Conservation (phyloP, 1,140 invertebrate genomes). For the Aphis craccivora region DNA sequence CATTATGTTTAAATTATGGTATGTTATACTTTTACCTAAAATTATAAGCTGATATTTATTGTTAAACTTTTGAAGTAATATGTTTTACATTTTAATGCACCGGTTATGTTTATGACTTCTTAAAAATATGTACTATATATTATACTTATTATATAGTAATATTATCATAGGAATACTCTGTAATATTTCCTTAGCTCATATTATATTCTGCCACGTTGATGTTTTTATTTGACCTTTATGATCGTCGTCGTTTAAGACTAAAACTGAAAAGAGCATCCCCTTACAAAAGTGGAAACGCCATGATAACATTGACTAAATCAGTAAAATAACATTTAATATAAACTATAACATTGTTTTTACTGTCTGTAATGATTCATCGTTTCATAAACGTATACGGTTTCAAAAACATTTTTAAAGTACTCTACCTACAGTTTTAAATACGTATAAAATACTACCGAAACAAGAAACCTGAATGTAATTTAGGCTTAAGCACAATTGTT, state of each 20-base stretch:
- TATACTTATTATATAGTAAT: background rate
- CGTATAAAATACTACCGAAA: constrained; percentile 11
- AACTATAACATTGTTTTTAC: background rate
- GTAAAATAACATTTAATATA: background rate
- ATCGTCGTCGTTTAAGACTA: background rate
- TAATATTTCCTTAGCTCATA: background rate
- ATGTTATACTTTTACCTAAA: background rate
- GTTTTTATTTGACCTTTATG: background rate
- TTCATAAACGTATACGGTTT: background rate
- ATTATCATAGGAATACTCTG: background rate
- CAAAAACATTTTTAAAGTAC: background rate
- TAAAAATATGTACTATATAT: background rate
- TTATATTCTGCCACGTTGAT: background rate
- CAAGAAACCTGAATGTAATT: background rate
- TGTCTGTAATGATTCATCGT: background rate
- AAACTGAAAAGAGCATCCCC: background rate
- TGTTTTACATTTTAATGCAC: background rate
- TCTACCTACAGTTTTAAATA: background rate
- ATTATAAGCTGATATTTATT: constrained; percentile 23
- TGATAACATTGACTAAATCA: background rate
- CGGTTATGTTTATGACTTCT: background rate
- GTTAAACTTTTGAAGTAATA: constrained; percentile 14
- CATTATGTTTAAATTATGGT: background rate
- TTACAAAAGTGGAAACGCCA: background rate
- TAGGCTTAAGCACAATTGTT: background rate